Evolutionary conservation across 2,888 invertebrate genomes (phyloP).

Genomic region (Callyntrura guangdongensis): DNA sequence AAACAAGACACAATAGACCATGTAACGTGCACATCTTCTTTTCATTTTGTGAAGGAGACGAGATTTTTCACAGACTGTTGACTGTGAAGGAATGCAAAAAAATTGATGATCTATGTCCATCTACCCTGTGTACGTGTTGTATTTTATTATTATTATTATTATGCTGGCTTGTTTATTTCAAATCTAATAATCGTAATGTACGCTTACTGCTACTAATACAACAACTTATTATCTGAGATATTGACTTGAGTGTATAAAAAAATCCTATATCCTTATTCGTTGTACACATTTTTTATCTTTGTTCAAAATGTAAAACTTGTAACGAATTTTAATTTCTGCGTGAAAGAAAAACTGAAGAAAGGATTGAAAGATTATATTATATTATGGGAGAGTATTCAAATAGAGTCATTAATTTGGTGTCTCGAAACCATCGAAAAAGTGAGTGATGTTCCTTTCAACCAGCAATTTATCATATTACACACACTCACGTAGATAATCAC

Average conservation of each 20-base stretch:
- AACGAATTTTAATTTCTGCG: conserved; percentile 23
- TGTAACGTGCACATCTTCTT: conserved; percentile 47
- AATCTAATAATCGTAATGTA: neutral
- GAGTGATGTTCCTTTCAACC: conserved; percentile 38
- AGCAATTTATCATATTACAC: neutral
- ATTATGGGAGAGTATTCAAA: conserved; percentile 7
- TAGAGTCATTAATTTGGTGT: conserved; percentile 69
- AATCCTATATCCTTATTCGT: no score
- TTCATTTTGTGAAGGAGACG: conserved; percentile 22
- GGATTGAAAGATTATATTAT: conserved; percentile 41
- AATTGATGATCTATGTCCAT: neutral
- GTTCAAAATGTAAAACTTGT: neutral
- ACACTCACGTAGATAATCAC: neutral
- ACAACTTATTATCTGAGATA: neutral
- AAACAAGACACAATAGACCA: neutral
- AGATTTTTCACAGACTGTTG: neutral
- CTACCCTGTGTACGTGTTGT: no score
- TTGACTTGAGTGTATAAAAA: neutral
- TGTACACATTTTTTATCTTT: neutral
- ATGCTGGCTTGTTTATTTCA: neutral
- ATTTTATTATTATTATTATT: no score
- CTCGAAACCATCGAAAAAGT: conserved; percentile 8
- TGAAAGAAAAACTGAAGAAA: neutral
- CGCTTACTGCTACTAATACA: neutral
- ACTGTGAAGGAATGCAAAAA: conserved; percentile 41